Base-by-base conservation (phyloP, 2,113 vertebrate genomes). In the Nycticebus coucang region DNA sequence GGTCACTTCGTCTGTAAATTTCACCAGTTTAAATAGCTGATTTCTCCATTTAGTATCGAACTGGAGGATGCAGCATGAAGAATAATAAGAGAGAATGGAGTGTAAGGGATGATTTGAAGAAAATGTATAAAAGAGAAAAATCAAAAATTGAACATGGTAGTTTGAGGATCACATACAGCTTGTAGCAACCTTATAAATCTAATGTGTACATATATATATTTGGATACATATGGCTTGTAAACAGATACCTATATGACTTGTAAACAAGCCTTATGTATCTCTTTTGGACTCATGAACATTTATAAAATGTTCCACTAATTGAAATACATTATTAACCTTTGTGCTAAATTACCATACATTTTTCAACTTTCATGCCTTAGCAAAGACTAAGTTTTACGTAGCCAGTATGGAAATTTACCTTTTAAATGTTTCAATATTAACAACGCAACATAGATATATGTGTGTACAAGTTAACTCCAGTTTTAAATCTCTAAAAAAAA, bases 401-500 rank as follows among this genome's bases (percentile, higher is more conserved):
- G 8, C 11, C 15, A 17, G 53, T 72, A 79, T n/a, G 30, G 15
- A 71, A 71, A 93, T 66, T 74, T 77, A 69, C 33, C 68, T 85
- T 94, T n/a, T 80, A 87, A 90, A 78, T 50, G 75, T 45, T 71
- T 57, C 5, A 68, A 30, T 74, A 60, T 18, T 77, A 91, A 33
- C 74, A 37, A 55, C 62, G 19, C 77, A 8, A 87, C 22, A 57
- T 45, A 64, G 24, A 37, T 60, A 2, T 66, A 28, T n/a, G 15
- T 50, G 2, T 28, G 64, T 45, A 41, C 15, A 83, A 66, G 45
- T 77, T 77, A 78, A 69, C 15, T 84, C n/a, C 21, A 50, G n/a
- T 64, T 90, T 91, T 57, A 93, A 72, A 82, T 90, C 57, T 83
- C 33, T 86, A 17, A 45, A 69, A 92, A 72, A 55, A 80, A 10